phyloP scores from a whole-genome alignment of 2,888 invertebrate species.

The Zaprionus obscuricornis region DNA sequence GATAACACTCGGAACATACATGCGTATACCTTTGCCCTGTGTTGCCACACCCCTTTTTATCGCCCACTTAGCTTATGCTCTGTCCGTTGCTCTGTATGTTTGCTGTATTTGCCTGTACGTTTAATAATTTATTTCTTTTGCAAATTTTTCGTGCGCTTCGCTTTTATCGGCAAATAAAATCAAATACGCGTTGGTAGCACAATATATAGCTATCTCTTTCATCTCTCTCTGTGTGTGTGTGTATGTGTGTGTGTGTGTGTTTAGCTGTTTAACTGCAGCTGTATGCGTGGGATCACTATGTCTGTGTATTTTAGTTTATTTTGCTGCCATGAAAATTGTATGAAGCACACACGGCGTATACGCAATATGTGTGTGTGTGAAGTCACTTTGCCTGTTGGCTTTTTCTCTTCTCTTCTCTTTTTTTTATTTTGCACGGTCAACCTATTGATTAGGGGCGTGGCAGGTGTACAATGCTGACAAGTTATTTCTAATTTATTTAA shows the following conservation, averaged over 20 bases:
- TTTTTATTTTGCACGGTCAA: conserved; percentile 41
- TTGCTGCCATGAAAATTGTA: conserved; percentile 40
- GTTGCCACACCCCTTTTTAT: not conserved
- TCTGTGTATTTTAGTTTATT: conserved; percentile 7
- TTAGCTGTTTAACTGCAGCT: not conserved
- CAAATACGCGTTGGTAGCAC: conserved; percentile 48
- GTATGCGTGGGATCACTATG: conserved; percentile 10
- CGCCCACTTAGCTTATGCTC: not conserved
- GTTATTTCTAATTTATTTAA: conserved; percentile 29
- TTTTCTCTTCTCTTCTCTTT: not conserved
- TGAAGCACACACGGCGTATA: conserved; percentile 37
- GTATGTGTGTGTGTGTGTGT: conserved; percentile 3
- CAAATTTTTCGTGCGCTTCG: conserved; percentile 51
- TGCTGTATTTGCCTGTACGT: too few species aligned
- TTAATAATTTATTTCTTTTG: conserved; percentile 73
- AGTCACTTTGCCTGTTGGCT: conserved; percentile 9
- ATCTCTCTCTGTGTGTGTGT: conserved; percentile 6
- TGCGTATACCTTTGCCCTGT: not conserved
- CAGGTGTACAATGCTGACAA: conserved; percentile 6
- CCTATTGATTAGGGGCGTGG: conserved; percentile 48
- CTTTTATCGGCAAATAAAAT: conserved; percentile 70
- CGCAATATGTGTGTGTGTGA: conserved; percentile 31
- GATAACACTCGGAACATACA: conserved; percentile 46
- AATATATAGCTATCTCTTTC: too few species aligned
- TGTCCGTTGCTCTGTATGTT: conserved; percentile 7